These are phyloP conservation scores for Meleagris gallopavo DNA, from an alignment of 2,113 vertebrate genomes.

Conservation along the genomic window DNA sequence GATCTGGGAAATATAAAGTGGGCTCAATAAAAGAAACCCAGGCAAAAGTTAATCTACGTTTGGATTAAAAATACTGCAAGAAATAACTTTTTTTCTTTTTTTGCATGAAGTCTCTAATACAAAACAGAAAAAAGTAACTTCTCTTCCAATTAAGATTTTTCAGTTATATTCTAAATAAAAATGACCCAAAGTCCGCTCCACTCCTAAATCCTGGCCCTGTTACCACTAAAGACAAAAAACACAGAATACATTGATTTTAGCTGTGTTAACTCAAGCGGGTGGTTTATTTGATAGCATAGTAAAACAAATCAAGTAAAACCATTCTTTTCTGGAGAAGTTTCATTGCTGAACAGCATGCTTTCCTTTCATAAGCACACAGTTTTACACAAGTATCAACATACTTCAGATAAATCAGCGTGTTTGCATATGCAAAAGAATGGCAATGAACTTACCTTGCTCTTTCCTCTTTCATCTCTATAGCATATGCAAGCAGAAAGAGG, in stretches of 20 bases:
- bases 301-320: not conserved
- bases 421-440: conserved; percentile 31
- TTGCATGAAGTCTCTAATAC: not conserved
- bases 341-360: not conserved
- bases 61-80: not conserved
- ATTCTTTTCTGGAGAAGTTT: not conserved
- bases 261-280: not conserved
- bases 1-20: not conserved
- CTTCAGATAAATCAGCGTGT: conserved; percentile 13
- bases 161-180: not conserved
- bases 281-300: not conserved
- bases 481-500: not conserved
- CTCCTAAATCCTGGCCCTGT: not conserved
- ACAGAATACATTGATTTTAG: not conserved
- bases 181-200: not conserved
- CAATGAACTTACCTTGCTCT: not conserved
- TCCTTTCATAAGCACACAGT: conserved; percentile 7
- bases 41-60: not conserved
- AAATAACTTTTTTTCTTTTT: not conserved
- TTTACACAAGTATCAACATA: conserved; percentile 39
- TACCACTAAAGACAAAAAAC: not conserved
- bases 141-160: not conserved
- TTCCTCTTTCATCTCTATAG: not conserved
- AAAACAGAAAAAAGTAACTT: not conserved
- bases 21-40: not conserved